phyloP scores from a whole-genome alignment of 2,888 invertebrate species.

The Omphaloscelis lunosa region DNA sequence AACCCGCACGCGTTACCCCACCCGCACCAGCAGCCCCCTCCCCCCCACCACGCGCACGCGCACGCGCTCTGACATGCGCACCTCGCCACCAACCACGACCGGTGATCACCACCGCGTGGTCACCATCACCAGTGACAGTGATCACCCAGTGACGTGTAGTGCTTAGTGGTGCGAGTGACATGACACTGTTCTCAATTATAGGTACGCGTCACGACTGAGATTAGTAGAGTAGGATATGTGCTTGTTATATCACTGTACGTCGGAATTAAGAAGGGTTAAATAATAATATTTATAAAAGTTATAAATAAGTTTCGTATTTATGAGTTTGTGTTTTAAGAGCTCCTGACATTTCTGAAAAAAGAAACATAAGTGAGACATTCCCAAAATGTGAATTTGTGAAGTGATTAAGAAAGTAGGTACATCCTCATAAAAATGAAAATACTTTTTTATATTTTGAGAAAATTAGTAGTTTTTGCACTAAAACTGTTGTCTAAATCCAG shows the following conservation, averaged over 20 bases:
- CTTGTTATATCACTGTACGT: slow-evolving; percentile 41
- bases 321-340: not conserved
- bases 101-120: slow-evolving; percentile 61
- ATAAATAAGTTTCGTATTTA: slow-evolving; percentile 7
- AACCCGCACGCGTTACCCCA: slow-evolving; percentile 80
- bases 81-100: slow-evolving; percentile 69
- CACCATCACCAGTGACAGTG: slow-evolving; percentile 31
- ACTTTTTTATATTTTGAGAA: not conserved
- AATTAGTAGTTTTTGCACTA: not conserved
- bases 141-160: slow-evolving; percentile 50
- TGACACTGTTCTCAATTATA: slow-evolving; percentile 49
- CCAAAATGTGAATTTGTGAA: slow-evolving; percentile 1
- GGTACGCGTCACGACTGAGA: slow-evolving; percentile 63
- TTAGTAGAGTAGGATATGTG: slow-evolving; percentile 60
- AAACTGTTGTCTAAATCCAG: not conserved
- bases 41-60: slow-evolving; percentile 85
- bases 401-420: not conserved
- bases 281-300: not conserved
- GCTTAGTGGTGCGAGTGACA: slow-evolving; percentile 46
- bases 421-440: not conserved
- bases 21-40: slow-evolving; percentile 80
- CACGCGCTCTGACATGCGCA: slow-evolving; percentile 85
- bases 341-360: not conserved
- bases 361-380: not conserved
- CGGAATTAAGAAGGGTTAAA: not conserved